Evolutionary conservation across 2,113 vertebrate species (phyloP).

Genomic region (Melanocharis versteri): DNA sequence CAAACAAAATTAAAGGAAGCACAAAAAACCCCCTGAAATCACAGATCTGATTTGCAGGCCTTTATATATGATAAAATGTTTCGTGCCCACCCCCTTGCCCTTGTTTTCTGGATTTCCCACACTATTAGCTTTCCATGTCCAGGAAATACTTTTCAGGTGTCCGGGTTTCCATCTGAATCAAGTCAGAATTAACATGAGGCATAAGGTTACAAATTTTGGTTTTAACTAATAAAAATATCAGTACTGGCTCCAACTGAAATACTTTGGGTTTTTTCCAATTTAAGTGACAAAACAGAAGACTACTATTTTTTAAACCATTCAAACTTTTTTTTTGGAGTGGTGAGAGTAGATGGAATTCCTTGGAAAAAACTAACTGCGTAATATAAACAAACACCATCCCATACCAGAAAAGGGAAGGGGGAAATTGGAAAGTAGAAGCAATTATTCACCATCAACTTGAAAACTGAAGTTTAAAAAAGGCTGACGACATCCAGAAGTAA

Average conservation of each 20-base stretch:
- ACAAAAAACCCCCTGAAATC: neutral
- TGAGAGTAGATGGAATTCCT: neutral
- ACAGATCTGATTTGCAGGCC: neutral
- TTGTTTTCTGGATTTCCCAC: neutral
- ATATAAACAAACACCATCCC: neutral
- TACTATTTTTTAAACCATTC: neutral
- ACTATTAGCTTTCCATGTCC: neutral
- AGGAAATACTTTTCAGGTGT: neutral
- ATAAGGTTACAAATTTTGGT: neutral
- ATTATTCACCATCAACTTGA: neutral
- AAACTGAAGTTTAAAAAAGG: neutral
- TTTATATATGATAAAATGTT: neutral
- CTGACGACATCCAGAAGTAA: neutral
- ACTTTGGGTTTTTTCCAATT: neutral
- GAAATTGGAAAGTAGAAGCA: neutral
- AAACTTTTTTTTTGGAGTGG: neutral
- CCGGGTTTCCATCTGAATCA: neutral
- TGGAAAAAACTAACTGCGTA: neutral
- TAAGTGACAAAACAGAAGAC: neutral
- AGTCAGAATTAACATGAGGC: neutral
- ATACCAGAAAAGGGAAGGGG: neutral
- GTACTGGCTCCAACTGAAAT: neutral
- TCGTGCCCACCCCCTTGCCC: rapidly evolving
- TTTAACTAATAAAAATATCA: neutral
- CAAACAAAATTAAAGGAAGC: constrained; percentile 28